Percentiles rank a stretch among this genome's conserved stretches.
These are phyloP conservation scores for Boloria euphrosyne DNA, from an alignment of 2,888 invertebrate genomes.

Conservation along the genomic window DNA sequence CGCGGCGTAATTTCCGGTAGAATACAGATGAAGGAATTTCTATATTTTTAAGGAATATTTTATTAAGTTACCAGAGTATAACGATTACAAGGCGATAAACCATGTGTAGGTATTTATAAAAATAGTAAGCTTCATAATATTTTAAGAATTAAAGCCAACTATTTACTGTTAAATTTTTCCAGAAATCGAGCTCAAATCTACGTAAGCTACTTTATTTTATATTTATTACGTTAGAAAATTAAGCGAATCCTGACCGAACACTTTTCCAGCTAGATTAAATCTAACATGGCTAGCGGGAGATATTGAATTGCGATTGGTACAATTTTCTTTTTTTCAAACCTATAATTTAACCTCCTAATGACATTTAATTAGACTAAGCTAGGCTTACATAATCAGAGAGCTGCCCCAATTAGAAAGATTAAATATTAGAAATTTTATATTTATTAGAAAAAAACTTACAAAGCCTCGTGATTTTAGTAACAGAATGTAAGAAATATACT, in stretches of 20 bases:
- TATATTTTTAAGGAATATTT: slow-evolving; percentile 35
- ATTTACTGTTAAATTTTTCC: not conserved
- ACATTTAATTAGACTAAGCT: too few relatives aligned
- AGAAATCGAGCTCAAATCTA: slow-evolving; percentile 2
- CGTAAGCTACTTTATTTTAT: slow-evolving; percentile 42
- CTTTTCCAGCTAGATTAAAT: slow-evolving; percentile 52
- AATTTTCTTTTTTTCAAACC: not conserved
- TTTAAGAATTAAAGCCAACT: too few relatives aligned
- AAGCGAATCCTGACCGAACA: slow-evolving; percentile 46
- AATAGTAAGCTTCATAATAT: too few relatives aligned
- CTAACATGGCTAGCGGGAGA: slow-evolving; percentile 21
- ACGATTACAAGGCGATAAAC: too few relatives aligned
- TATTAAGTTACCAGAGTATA: not conserved
- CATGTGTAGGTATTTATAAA: too few relatives aligned
- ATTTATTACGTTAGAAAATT: slow-evolving; percentile 55
- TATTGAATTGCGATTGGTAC: slow-evolving; percentile 16
- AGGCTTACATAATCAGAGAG: too few relatives aligned
- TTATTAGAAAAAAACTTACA: too few relatives aligned
- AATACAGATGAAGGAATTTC: slow-evolving; percentile 49
- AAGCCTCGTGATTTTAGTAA: too few relatives aligned
- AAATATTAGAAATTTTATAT: too few relatives aligned
- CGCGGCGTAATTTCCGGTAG: slow-evolving; percentile 70
- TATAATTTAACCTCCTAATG: too few relatives aligned
- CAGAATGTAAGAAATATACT: too few relatives aligned
- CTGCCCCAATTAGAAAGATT: too few relatives aligned